Evolutionary conservation across 2,888 invertebrate genomes (phyloP), one percentile per base, ranked within the genome.

Genomic region (Bombylius major): DNA sequence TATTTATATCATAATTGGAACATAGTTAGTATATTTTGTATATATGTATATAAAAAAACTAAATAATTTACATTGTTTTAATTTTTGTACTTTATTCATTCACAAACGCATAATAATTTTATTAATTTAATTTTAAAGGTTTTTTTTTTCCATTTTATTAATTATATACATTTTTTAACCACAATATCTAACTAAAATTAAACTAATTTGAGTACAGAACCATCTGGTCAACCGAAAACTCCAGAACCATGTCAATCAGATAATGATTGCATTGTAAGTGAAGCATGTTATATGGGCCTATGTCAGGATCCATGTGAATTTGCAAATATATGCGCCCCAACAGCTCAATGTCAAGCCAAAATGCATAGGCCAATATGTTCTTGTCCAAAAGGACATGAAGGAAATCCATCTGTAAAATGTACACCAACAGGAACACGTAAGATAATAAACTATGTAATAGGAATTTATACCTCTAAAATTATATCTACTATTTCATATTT

Each of bases 231-330:
- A 71, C 78, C 81, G 67, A 85, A 84, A 75, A 80, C 79, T 71
- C 85, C 83, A 66, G 87, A 83, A 75, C 85, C 86, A 69, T 90
- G 89, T 78, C 82, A 84, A 76, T 84, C 85, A 71, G 87, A 89
- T 76, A 83, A 82, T 70, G 87, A 90, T 76, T 90, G 90, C 77
- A 84, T 86, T 76, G 84, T 85, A 70, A 83, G 80, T 64, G 86
- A 88, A 78, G 86, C 87, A 69, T 90, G 90, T 76, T 86, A 86
- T 76, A 85, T 85, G 81, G 86, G 84, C 67, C 76, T 82, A 66
- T 90, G 89, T 76, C 84, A 85, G 73, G 83, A 89, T 76, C 89
- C 89, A 65, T 90, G 89, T 76, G 86, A 86, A 73, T 82, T 89
- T 81, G 82, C 83, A 70, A 83, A 82, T 73, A 81, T 83, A 62